Conservation (phyloP, 2,888 invertebrate genomes). For the Temnothorax unifasciatus region DNA sequence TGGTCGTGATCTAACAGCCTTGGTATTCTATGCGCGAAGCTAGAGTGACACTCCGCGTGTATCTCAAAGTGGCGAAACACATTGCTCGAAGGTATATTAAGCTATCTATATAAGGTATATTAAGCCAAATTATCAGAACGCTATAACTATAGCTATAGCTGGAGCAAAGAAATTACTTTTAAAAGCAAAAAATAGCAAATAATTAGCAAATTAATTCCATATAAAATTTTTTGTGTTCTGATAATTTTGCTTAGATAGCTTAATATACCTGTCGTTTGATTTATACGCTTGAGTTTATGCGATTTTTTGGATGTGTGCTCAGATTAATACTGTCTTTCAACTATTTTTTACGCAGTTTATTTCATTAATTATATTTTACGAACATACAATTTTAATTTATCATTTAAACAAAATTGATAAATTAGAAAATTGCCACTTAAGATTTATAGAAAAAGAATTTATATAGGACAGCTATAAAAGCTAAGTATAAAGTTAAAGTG, state of each 20-base stretch:
- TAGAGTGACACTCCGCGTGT: constrained; percentile 29
- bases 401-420: neutral
- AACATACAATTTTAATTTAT: neutral
- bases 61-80: constrained; percentile 2
- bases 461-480: neutral
- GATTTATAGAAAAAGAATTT: neutral
- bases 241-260: too few relatives aligned
- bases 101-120: too few relatives aligned
- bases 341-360: neutral
- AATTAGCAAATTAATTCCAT: too few relatives aligned
- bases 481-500: neutral
- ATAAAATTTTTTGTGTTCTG: too few relatives aligned
- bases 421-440: neutral
- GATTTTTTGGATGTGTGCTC: constrained; percentile 9
- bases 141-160: too few relatives aligned
- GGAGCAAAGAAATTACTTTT: too few relatives aligned
- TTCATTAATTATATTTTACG: neutral
- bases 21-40: constrained; percentile 64
- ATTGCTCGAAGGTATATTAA: neutral
- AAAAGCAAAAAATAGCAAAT: too few relatives aligned
- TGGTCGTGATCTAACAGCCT: constrained; percentile 67
- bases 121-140: too few relatives aligned
- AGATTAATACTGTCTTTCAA: neutral
- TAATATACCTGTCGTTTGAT: neutral
- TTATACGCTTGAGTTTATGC: neutral